A percentile compares a stretch with the other conserved stretches of the same genome.
phyloP scores from a whole-genome alignment of 2,888 invertebrate genomes.

The Phyto melanocephala region DNA sequence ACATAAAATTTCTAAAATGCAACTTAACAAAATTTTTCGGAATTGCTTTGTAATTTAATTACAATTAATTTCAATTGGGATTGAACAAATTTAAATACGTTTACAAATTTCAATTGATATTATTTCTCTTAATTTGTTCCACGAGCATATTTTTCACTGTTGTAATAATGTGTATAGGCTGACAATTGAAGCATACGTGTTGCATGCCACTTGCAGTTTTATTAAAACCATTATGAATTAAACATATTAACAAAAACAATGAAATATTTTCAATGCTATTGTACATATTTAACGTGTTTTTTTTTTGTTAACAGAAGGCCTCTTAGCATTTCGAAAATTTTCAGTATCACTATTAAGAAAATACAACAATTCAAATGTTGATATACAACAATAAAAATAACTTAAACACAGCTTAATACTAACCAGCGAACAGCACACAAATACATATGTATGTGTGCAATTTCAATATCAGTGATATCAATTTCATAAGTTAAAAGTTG shows the following conservation, averaged over 20 bases:
- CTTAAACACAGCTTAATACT: too few relatives aligned
- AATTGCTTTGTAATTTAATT: too few relatives aligned
- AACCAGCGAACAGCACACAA: too few relatives aligned
- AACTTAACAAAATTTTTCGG: too few relatives aligned
- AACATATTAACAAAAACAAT: neutral
- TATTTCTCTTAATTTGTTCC: too few relatives aligned
- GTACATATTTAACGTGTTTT: too few relatives aligned
- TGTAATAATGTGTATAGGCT: too few relatives aligned
- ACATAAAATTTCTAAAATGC: too few relatives aligned
- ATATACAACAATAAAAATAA: neutral
- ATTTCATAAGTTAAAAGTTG: conserved; percentile 12
- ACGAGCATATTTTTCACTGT: too few relatives aligned
- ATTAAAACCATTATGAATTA: neutral
- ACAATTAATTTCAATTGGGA: too few relatives aligned
- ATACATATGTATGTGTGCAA: neutral
- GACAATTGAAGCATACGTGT: neutral
- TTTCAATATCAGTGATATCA: conserved; percentile 33
- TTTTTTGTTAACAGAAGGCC: neutral
- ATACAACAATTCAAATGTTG: neutral
- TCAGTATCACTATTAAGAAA: neutral
- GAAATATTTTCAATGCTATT: neutral
- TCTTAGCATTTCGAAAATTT: neutral
- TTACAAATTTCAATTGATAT: too few relatives aligned
- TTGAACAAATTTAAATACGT: too few relatives aligned
- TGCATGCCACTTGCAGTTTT: neutral